Conservation (phyloP, 2,113 vertebrate genomes). For the Numida meleagris region DNA sequence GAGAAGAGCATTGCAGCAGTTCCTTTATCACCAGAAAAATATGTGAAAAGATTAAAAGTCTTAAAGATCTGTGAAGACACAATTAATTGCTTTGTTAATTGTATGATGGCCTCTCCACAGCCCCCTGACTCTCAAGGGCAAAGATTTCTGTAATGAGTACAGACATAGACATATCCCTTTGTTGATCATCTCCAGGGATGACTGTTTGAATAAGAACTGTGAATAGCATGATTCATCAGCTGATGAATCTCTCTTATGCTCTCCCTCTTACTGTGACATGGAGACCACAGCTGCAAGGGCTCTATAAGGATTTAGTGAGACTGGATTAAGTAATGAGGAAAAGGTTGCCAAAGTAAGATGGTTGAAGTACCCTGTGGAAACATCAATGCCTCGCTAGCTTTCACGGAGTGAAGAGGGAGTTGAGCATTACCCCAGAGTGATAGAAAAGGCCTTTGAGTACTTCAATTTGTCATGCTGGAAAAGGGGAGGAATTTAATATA, state of each 20-base stretch:
- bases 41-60: conserved; percentile 23
- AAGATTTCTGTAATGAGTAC: conserved; percentile 9
- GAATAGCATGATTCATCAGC: conserved; percentile 58
- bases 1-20: neutral
- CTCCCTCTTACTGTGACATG: neutral
- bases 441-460: neutral
- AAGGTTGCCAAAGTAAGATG: neutral
- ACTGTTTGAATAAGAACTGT: conserved; percentile 27
- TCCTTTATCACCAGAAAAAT: conserved; percentile 36
- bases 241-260: conserved; percentile 43
- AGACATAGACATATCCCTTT: conserved; percentile 9
- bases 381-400: neutral
- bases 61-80: conserved; percentile 17
- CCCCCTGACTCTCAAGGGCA: conserved; percentile 3
- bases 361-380: neutral
- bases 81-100: conserved; percentile 38
- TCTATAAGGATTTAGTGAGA: neutral
- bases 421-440: neutral
- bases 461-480: neutral
- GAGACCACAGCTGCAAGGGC: conserved; percentile 40
- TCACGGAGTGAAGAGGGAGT: neutral
- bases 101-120: neutral
- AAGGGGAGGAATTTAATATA: fast-evolving
- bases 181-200: conserved; percentile 26
- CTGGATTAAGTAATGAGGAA: neutral